A percentile compares a stretch with the other conserved stretches of the same genome.
phyloP scores from a whole-genome alignment of 2,797 vertebrate genomes.

The Macropodus opercularis region DNA sequence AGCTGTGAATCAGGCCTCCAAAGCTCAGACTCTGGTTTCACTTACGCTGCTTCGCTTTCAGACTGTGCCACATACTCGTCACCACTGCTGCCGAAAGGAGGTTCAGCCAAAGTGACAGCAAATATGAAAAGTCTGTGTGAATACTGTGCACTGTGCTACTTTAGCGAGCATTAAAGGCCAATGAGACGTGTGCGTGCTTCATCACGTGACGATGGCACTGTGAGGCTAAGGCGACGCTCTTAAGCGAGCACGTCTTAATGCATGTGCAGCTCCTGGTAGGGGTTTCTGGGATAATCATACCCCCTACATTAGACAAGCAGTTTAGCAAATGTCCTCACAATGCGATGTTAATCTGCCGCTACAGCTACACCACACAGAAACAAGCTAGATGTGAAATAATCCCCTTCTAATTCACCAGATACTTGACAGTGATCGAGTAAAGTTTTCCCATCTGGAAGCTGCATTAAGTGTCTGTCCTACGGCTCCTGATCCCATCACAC shows the following conservation, averaged over 20 bases:
- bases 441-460: constrained; percentile 74
- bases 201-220: too few species aligned
- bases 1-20: constrained; percentile 39
- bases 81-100: constrained; percentile 48
- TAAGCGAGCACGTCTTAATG: too few species aligned
- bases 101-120: constrained; percentile 60
- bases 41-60: constrained; percentile 39
- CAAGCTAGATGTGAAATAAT: constrained; percentile 69
- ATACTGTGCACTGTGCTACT: constrained; percentile 14
- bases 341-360: constrained; percentile 52
- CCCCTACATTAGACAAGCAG: constrained; percentile 29
- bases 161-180: constrained; percentile 19
- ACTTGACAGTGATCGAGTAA: constrained; percentile 68
- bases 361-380: constrained; percentile 53
- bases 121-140: constrained; percentile 42
- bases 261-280: too few species aligned
- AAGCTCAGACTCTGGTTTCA: constrained; percentile 35
- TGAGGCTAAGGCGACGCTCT: too few species aligned
- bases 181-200: constrained; percentile 28
- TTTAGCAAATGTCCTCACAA: constrained; percentile 51
- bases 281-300: constrained; percentile 53
- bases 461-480: constrained; percentile 63
- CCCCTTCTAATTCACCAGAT: constrained; percentile 50
- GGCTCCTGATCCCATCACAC: constrained; percentile 65
- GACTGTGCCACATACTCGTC: constrained; percentile 39